Base-by-base conservation (phyloP, 2,888 invertebrate species). In the Hypselothyrea guttata region DNA sequence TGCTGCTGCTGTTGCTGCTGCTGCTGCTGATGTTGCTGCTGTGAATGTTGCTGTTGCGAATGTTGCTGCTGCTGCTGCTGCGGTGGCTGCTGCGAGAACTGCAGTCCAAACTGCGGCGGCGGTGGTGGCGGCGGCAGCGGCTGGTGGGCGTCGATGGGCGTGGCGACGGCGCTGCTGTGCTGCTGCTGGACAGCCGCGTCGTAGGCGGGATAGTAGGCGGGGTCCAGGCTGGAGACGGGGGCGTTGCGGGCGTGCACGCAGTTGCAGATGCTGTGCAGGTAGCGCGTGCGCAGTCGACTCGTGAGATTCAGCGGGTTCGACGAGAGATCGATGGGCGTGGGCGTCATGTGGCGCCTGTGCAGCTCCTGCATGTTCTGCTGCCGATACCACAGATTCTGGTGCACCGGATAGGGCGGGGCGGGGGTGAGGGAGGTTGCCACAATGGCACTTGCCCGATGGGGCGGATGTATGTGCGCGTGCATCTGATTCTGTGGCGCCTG, bases 361-460 rank as follows among this genome's bases (percentile, higher is more conserved):
- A 91, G 86, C 86, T 93, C 93, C 73, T 91, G 91, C 58, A 89
- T 92, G 55, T 93, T 93, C 76, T 95, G 95, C 75, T 95, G 95
- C 0, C 93, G 91, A 64, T 94, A 92, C 94, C 95, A 95, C 35
- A 95, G 89, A 59, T 94, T 91, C 82, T 95, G 94, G 88, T 95
- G 95, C 4, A 94, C 92, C 4, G 94, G 92, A 90, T 95, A 94
- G 38, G 95, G 93, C 41, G 94, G 93, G 11, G 92, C 91, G 1
- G 86, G 84, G 0, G 73, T 86, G 52, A 71, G 59, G 9, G 73
- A 70, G 1, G 78, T 75, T 0, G 83, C 73, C 18, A 74, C 84
- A 56, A 75, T 77, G 13, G 78, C 75, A 38, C 73, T 79, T 4
- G 77, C 78, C 35, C 74, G 68, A 61, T 71, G 73, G 11, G 64